Evolutionary conservation across 2,113 vertebrate species (phyloP), one percentile per base, ranked within the genome.

Genomic region (Spermophilus dauricus): DNA sequence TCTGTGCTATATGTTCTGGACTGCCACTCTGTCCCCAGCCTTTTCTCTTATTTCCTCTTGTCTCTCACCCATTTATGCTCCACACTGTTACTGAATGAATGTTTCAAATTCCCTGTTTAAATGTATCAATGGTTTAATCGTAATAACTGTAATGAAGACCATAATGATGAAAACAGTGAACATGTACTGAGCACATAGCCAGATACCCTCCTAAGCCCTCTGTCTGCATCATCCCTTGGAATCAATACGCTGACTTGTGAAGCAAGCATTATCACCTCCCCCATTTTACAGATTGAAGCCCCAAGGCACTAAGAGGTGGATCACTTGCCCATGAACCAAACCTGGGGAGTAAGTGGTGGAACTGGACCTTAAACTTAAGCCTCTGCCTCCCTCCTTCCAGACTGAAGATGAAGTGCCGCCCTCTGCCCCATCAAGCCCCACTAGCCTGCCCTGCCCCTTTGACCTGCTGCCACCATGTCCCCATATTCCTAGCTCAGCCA

Each of bases 381-480:
- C 18, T 72, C 34, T 12, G 32, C 5, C 32, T 85, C 37, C 48
- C 45, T 37, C 24, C 48, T 30, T 18, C n/a, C 56, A 78, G 65
- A 45, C 32, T 42, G 17, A 53, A 63, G 18, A 4, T 3, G 11
- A 22, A n/a, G 28, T 1, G 9, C 4, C 16, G 58, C 3, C 1
- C 8, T 30, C 34, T 1, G 10, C 39, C 3, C 42, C 61, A 58
- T 14, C 12, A 51, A 48, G 22, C 42, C 77, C 51, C 30, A 20
- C 2, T 8, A 24, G 51, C 32, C 65, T 94, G 24, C 30, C 14
- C 14, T 16, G 6, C 37, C 13, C 5, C 1, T 18, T 58, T 30
- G 18, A 37, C 32, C 51, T 24, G 34, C 70, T 24, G 12, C 32
- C 8, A 2, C 16, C 48, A 22, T 4, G 26, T 39, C 76, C 56